phyloP scores from a whole-genome alignment of 2,888 invertebrate genomes.

The Agonopterix arenella region DNA sequence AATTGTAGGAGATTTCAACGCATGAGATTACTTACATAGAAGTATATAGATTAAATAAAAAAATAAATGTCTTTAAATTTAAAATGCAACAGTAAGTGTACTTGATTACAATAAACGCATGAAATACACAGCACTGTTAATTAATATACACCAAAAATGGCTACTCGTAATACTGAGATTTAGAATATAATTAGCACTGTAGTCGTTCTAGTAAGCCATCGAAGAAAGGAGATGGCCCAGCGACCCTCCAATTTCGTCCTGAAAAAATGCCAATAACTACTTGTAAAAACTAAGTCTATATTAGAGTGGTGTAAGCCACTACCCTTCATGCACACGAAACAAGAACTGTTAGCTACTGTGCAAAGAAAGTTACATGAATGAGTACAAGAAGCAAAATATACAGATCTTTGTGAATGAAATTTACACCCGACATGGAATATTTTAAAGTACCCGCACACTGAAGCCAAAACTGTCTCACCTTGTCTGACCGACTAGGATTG shows the following conservation, averaged over 20 bases:
- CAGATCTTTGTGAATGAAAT: constrained; percentile 62
- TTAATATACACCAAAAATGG: constrained; percentile 29
- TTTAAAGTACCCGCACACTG: constrained; percentile 31
- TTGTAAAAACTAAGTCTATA: constrained; percentile 41
- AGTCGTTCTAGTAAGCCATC: constrained; percentile 75
- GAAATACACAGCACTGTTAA: constrained; percentile 35
- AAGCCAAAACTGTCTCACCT: constrained; percentile 19
- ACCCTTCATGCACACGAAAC: constrained; percentile 46
- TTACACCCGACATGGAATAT: constrained; percentile 37
- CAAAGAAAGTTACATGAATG: constrained; percentile 55
- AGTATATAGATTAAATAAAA: constrained; percentile 24
- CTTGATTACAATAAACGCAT: constrained; percentile 20
- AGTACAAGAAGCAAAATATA: constrained; percentile 64
- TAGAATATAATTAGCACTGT: constrained; percentile 25
- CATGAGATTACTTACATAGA: constrained; percentile 21
- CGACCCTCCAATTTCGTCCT: constrained; percentile 82
- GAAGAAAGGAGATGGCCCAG: constrained; percentile 81
- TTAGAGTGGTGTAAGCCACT: constrained; percentile 24
- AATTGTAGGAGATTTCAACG: constrained; percentile 29
- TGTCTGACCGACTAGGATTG: constrained; percentile 4
- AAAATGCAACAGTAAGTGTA: constrained; percentile 42
- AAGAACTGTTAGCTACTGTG: constrained; percentile 64
- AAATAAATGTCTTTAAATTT: constrained; percentile 48
- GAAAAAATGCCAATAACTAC: constrained; percentile 71
- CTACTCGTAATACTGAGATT: constrained; percentile 50